Conservation (phyloP, 2,113 vertebrate genomes). For the Cettia cetti region DNA sequence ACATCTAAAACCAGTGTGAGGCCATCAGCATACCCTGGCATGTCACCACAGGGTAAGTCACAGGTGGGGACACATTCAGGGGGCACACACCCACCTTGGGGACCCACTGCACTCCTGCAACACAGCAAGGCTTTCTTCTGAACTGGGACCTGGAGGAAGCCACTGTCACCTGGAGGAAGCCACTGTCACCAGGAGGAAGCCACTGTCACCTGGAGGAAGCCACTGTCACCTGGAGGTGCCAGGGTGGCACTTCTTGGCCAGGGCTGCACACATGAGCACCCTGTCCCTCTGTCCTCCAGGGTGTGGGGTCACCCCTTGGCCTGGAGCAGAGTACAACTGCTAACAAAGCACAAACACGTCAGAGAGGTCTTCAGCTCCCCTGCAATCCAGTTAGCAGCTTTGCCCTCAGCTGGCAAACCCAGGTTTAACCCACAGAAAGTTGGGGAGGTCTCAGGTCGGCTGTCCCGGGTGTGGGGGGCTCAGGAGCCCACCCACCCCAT, state of each 20-base stretch:
- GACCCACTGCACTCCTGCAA: neutral
- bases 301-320: fast-evolving
- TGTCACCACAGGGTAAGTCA: neutral
- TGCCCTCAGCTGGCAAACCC: neutral
- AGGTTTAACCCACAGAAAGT: neutral
- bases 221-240: neutral
- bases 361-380: neutral
- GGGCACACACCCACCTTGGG: neutral
- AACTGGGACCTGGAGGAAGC: fast-evolving
- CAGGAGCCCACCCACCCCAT: neutral
- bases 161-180: neutral
- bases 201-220: neutral
- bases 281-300: neutral
- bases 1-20: neutral
- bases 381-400: neutral
- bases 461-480: fast-evolving
- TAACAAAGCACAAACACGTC: neutral
- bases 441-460: neutral
- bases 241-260: fast-evolving
- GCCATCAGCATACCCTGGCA: neutral
- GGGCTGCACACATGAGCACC: neutral
- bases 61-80: fast-evolving
- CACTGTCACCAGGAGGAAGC: neutral
- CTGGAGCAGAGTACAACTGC: neutral
- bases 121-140: neutral